Percentiles rank a stretch among this genome's conserved stretches.
Conservation (phyloP, 2,113 vertebrate species). For the Nipponia nippon region DNA sequence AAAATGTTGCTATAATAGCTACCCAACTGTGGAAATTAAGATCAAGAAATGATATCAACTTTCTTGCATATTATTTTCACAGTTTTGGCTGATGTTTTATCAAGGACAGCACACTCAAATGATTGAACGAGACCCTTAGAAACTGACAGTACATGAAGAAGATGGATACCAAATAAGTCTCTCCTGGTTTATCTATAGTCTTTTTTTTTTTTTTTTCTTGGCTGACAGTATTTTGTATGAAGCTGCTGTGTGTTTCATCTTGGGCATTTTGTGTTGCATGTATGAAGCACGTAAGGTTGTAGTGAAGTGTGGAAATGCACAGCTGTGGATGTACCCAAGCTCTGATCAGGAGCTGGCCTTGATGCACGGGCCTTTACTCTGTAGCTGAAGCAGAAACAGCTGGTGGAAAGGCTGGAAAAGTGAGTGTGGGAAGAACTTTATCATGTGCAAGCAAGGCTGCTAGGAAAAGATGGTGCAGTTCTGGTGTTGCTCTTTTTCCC, state of each 20-base stretch:
- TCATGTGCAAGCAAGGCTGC: not conserved
- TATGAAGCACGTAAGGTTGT: not conserved
- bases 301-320: not conserved
- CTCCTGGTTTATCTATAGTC: not conserved
- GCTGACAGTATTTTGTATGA: not conserved
- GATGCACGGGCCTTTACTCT: not conserved
- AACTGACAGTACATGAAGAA: not conserved
- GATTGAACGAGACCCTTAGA: not conserved
- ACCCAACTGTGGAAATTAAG: slow-evolving; percentile 22
- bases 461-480: not conserved
- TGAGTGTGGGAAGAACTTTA: not conserved
- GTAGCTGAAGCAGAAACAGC: not conserved
- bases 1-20: slow-evolving; percentile 37
- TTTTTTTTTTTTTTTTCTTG: not conserved
- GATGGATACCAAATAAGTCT: not conserved
- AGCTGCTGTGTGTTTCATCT: not conserved
- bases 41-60: slow-evolving; percentile 10
- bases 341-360: not conserved
- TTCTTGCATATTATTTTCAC: slow-evolving; percentile 25
- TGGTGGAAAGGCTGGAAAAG: not conserved
- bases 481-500: not conserved
- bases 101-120: not conserved
- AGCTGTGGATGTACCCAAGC: not conserved
- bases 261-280: not conserved
- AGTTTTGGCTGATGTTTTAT: slow-evolving; percentile 36